phyloP scores from a whole-genome alignment of 1,140 invertebrate species.

The Trissolcus basalis region DNA sequence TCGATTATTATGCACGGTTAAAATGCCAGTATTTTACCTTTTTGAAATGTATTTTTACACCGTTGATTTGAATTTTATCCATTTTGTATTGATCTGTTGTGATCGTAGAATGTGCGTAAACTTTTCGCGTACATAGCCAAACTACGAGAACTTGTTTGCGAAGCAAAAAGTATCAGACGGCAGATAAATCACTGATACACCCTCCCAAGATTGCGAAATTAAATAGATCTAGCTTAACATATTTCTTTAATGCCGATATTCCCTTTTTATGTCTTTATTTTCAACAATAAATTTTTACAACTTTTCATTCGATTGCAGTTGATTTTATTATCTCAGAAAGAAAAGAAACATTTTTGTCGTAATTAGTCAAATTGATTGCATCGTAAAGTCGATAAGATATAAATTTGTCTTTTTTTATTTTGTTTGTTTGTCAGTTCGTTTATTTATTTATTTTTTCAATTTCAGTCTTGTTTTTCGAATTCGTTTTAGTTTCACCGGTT shows the following conservation, averaged over 20 bases:
- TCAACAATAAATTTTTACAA: not conserved
- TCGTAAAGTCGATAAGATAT: too few species aligned
- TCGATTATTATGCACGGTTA: not conserved
- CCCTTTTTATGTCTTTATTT: not conserved
- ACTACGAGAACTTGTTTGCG: constrained; percentile 55
- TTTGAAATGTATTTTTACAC: constrained; percentile 44
- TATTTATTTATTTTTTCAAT: too few species aligned
- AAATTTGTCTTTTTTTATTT: too few species aligned
- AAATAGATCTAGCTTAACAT: constrained; percentile 52
- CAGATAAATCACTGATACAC: constrained; percentile 55
- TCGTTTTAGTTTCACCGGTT: too few species aligned
- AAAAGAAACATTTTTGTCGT: too few species aligned
- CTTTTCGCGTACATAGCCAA: constrained; percentile 54
- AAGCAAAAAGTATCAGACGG: constrained; percentile 54
- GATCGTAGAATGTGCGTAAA: constrained; percentile 56
- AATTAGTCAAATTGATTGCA: too few species aligned
- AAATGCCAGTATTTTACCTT: constrained; percentile 1
- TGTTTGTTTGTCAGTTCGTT: too few species aligned
- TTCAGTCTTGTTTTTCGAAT: too few species aligned
- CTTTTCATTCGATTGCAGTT: too few species aligned
- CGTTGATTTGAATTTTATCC: constrained; percentile 49
- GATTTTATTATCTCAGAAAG: too few species aligned
- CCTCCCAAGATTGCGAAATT: constrained; percentile 47
- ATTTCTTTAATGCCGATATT: constrained; percentile 42
- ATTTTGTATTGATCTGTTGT: constrained; percentile 60